Evolutionary conservation across 2,113 vertebrate genomes (phyloP).

Genomic region (Rhodinocichla rosea): DNA sequence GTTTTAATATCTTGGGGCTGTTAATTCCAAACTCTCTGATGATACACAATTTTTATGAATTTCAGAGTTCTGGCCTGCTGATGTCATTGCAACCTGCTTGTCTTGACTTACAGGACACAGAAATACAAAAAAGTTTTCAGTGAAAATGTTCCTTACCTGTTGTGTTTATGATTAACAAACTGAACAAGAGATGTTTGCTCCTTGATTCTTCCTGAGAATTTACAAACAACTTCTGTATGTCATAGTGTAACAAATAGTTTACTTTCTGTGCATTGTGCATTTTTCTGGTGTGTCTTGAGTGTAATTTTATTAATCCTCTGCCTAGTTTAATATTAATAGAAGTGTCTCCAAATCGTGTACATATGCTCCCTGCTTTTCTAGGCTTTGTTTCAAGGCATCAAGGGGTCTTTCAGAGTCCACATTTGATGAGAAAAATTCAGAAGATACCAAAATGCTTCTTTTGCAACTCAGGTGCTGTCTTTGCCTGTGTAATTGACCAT

Average conservation of each 20-base stretch:
- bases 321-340: background rate
- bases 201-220: background rate
- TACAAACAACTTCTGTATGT: background rate
- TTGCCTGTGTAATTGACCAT: background rate
- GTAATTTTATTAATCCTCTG: background rate
- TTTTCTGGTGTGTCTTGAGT: background rate
- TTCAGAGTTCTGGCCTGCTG: background rate
- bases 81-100: background rate
- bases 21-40: background rate
- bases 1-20: background rate
- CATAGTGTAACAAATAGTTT: background rate
- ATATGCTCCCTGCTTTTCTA: background rate
- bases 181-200: background rate
- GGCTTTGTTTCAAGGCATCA: background rate
- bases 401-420: background rate
- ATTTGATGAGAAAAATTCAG: background rate
- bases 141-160: background rate
- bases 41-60: background rate
- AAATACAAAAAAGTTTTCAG: background rate
- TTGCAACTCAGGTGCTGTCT: background rate
- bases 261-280: background rate
- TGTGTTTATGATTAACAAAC: background rate
- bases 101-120: background rate
- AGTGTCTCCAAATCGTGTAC: background rate
- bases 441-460: background rate